Evolutionary conservation across 2,113 vertebrate species (phyloP).

Genomic region (Raja brachyura): DNA sequence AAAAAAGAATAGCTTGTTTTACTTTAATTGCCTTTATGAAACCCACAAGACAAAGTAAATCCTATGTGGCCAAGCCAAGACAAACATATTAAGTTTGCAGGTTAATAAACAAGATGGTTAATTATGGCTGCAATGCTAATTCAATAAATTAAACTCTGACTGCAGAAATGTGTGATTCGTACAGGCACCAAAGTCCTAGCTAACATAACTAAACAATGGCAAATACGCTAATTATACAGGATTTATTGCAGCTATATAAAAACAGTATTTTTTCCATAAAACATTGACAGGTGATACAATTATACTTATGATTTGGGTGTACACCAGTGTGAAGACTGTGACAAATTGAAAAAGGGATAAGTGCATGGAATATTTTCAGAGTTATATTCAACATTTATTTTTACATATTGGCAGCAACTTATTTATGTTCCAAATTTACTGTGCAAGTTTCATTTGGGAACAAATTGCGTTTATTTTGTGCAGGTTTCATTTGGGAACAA

Average conservation of each 20-base stretch:
- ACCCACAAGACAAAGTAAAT: conserved; percentile 24
- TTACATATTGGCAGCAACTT: background rate
- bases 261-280: background rate
- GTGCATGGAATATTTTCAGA: background rate
- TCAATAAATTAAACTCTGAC: conserved; percentile 5
- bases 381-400: background rate
- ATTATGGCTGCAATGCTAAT: conserved; percentile 7
- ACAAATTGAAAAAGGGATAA: background rate
- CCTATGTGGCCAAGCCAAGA: conserved; percentile 32
- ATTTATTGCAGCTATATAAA: background rate
- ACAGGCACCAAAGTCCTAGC: background rate
- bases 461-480: background rate
- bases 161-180: background rate
- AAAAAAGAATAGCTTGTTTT: background rate
- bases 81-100: conserved; percentile 31
- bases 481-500: background rate
- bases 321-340: background rate
- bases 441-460: background rate
- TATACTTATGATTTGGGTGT: background rate
- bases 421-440: background rate
- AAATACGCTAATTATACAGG: background rate
- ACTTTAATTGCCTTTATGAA: conserved; percentile 28
- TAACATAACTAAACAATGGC: conserved; percentile 9
- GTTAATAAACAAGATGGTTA: conserved; percentile 33
- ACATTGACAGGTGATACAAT: background rate